A percentile compares a stretch with the other conserved stretches of the same genome.
phyloP scores from a whole-genome alignment of 2,797 vertebrate genomes.

The Bradypus variegatus region DNA sequence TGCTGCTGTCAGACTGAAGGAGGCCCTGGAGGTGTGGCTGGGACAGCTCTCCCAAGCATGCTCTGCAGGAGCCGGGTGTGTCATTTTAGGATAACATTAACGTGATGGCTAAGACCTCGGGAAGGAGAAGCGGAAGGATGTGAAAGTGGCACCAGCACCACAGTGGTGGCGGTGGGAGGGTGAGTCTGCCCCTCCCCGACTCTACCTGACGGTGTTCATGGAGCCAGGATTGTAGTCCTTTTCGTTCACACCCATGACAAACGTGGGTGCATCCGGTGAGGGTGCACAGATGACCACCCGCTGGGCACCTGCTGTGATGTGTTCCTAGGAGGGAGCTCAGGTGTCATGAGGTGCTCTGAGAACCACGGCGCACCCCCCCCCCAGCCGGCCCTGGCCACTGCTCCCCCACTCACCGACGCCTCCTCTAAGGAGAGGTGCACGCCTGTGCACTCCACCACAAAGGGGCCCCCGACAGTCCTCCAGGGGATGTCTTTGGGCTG shows the following conservation, averaged over 20 bases:
- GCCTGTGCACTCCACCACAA: slow-evolving; percentile 87
- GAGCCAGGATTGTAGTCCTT: slow-evolving; percentile 80
- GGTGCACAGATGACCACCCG: slow-evolving; percentile 86
- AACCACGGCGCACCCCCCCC: no score
- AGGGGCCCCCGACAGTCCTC: slow-evolving; percentile 76
- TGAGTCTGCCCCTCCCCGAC: not conserved
- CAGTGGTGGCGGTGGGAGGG: not conserved
- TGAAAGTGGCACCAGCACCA: not conserved
- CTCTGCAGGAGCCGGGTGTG: not conserved
- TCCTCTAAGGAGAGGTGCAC: slow-evolving; percentile 84
- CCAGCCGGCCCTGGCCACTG: not conserved
- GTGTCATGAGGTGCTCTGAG: not conserved
- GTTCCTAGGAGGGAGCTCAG: slow-evolving; percentile 68
- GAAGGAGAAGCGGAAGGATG: not conserved
- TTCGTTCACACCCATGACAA: slow-evolving; percentile 91
- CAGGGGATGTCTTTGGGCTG: slow-evolving; percentile 86
- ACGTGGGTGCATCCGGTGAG: slow-evolving; percentile 87
- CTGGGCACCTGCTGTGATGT: slow-evolving; percentile 80
- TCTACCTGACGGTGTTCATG: slow-evolving; percentile 87
- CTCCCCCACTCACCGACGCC: slow-evolving; percentile 74
- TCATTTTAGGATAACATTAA: not conserved
- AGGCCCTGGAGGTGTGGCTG: not conserved
- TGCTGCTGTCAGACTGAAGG: not conserved
- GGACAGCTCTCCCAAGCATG: not conserved
- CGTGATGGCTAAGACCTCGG: not conserved